phyloP scores from a whole-genome alignment of 2,888 invertebrate genomes.

The Tetranychus piercei region DNA sequence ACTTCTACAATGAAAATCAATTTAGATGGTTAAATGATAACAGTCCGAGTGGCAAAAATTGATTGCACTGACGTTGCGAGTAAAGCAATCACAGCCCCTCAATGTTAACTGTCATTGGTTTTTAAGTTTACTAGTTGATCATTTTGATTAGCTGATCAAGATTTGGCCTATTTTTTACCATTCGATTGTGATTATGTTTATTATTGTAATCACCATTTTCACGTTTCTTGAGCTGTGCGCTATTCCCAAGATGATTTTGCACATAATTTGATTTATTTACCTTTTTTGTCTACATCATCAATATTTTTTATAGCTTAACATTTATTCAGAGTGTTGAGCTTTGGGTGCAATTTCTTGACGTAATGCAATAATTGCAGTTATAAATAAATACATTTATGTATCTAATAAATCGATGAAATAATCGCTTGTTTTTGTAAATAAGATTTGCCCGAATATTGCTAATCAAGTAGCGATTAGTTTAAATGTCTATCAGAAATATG shows the following conservation, averaged over 20 bases:
- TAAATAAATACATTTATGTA: too few species aligned
- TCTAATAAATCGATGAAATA: too few species aligned
- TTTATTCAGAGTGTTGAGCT: too few species aligned
- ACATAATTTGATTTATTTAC: not conserved
- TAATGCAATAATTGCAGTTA: too few species aligned
- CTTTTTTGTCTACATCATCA: not conserved
- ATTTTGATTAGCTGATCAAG: not conserved
- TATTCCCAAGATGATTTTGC: not conserved
- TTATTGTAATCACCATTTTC: not conserved
- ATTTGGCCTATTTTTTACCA: not conserved
- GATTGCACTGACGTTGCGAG: not conserved
- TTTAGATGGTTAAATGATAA: too few species aligned
- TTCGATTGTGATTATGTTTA: not conserved
- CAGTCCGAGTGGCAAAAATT: not conserved
- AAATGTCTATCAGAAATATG: too few species aligned
- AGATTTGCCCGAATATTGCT: too few species aligned
- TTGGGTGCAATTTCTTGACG: too few species aligned
- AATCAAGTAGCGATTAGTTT: too few species aligned
- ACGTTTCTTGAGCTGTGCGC: not conserved
- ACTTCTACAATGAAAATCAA: too few species aligned
- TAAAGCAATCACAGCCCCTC: not conserved
- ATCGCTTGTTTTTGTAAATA: too few species aligned
- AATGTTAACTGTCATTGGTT: not conserved
- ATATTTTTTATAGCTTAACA: too few species aligned
- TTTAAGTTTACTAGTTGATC: not conserved